A percentile compares a stretch with the other conserved stretches of the same genome.
Conservation (phyloP, 2,888 invertebrate species). For the Leptopterna dolabrata region DNA sequence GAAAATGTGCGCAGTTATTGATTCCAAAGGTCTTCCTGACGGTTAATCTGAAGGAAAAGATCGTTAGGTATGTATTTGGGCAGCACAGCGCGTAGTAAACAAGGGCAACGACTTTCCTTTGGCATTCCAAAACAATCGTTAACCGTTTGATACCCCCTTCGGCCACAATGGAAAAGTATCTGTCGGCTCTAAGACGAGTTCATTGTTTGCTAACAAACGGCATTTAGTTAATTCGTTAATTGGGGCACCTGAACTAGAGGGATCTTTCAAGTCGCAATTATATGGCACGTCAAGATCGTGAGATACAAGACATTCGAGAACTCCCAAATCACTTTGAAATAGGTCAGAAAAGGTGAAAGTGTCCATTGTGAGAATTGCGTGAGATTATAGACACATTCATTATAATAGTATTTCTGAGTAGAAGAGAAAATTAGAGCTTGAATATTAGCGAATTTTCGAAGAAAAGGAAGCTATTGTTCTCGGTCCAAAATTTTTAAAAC, state of each 20-base stretch:
- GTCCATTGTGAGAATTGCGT: too few relatives aligned
- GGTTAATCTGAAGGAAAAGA: neutral
- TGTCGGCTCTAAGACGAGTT: neutral
- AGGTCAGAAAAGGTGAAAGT: too few relatives aligned
- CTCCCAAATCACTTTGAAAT: too few relatives aligned
- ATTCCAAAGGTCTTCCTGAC: neutral
- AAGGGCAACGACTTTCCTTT: slow-evolving; percentile 3
- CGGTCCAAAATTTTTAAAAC: too few relatives aligned
- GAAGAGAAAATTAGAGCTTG: too few relatives aligned
- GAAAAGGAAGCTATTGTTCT: too few relatives aligned
- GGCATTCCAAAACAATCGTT: neutral
- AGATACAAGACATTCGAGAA: too few relatives aligned
- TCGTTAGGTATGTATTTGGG: neutral
- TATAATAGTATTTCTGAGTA: too few relatives aligned
- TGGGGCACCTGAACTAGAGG: neutral
- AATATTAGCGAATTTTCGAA: too few relatives aligned
- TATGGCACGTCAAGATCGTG: too few relatives aligned
- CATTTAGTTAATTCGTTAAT: neutral
- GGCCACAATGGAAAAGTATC: neutral
- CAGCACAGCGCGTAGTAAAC: neutral
- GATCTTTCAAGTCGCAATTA: too few relatives aligned
- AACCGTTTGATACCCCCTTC: neutral
- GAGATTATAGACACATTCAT: too few relatives aligned
- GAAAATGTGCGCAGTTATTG: neutral
- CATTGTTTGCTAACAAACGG: neutral